phyloP scores from a whole-genome alignment of 1,140 invertebrate genomes.

The Saccostrea echinata region DNA sequence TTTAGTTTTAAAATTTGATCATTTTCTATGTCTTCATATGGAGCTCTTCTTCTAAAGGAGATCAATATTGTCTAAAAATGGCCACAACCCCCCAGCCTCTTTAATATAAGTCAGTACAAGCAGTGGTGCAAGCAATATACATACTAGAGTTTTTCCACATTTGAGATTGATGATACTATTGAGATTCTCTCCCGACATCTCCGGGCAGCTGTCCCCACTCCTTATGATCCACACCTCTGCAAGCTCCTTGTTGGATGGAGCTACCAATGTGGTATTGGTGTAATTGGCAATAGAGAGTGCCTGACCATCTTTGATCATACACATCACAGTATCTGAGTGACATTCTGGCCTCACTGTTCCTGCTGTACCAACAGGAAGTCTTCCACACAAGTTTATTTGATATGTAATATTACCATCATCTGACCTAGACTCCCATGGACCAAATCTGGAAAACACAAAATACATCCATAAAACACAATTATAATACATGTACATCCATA shows the following conservation, averaged over 20 bases:
- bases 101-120: too few species aligned
- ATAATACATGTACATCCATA: too few species aligned
- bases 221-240: constrained; percentile 62
- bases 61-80: too few species aligned
- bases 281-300: constrained; percentile 62
- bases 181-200: constrained; percentile 45
- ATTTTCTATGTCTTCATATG: too few species aligned
- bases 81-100: too few species aligned
- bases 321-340: constrained; percentile 59
- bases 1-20: too few species aligned
- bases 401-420: constrained; percentile 63
- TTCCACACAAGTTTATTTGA: constrained; percentile 66
- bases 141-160: constrained; percentile 73
- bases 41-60: too few species aligned
- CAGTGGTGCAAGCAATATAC: constrained; percentile 15
- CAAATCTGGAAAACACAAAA: constrained; percentile 60
- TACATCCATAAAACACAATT: too few species aligned
- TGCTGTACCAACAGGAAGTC: constrained; percentile 25
- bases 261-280: constrained; percentile 2
- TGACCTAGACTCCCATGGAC: constrained; percentile 59
- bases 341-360: constrained; percentile 50
- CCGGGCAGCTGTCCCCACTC: constrained; percentile 64
- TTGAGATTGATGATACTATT: constrained; percentile 72
- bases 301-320: constrained; percentile 53
- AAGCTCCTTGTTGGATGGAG: constrained; percentile 46